phyloP scores from a whole-genome alignment of 2,888 invertebrate species.

The Diarsia rubi region DNA sequence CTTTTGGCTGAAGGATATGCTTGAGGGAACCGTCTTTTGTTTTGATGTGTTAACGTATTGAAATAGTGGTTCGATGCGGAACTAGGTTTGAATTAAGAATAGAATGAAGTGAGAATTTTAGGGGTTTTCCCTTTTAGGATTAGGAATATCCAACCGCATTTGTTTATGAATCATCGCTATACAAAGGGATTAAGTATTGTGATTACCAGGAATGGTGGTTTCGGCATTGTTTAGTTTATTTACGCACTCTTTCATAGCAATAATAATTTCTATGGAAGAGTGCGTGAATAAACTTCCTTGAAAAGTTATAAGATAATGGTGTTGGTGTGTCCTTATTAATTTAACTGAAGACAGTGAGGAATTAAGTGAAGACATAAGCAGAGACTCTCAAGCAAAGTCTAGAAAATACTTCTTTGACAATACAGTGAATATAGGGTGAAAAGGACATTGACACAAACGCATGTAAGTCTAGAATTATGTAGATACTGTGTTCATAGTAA shows the following conservation, averaged over 20 bases:
- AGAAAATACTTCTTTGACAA: neutral
- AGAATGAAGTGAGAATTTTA: conserved; percentile 15
- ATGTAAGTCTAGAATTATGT: neutral
- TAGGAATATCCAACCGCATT: neutral
- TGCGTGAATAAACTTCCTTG: neutral
- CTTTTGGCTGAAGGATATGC: conserved; percentile 71
- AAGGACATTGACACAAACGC: neutral
- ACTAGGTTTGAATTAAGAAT: conserved; percentile 34
- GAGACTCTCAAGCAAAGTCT: neutral
- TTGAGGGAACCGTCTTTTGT: conserved; percentile 68
- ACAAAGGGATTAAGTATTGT: neutral
- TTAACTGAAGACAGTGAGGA: neutral
- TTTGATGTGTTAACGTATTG: conserved; percentile 75
- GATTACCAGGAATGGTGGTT: neutral
- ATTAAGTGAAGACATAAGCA: neutral
- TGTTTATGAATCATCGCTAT: conserved; percentile 3
- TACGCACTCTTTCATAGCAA: too few relatives aligned
- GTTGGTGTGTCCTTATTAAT: neutral
- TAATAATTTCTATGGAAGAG: neutral
- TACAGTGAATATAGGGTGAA: neutral
- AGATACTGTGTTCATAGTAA: neutral
- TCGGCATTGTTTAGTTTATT: neutral
- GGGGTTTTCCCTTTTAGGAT: neutral
- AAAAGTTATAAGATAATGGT: neutral
- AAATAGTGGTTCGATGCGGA: conserved; percentile 60